Evolutionary conservation across 2,113 vertebrate genomes (phyloP), one percentile per base, ranked within the genome.

Genomic region (Illadopsis cleaveri): DNA sequence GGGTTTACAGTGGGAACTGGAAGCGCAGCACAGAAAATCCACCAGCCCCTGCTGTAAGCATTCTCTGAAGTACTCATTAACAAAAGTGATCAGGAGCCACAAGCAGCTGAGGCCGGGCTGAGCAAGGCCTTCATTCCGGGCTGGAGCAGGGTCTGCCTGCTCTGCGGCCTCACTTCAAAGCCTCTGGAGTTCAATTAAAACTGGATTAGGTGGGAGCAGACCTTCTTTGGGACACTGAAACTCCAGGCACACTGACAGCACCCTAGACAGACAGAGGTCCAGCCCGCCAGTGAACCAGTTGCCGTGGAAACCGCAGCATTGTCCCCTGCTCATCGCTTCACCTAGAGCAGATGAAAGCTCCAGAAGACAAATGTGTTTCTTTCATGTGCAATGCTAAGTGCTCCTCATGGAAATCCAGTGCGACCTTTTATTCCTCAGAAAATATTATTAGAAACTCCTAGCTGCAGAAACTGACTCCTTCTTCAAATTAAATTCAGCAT

Each of bases 161-260:
- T 98, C 98, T 78, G 92, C 97, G 96, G 98, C 97, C 97, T 98
- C 98, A 98, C 99, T 99, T 99, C 99, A 99, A 99, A 99, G 99
- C 99, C 99, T 99, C 99, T 98, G 97, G 99, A 99, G 99, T 99
- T 99, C 99, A 99, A 99, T 99, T 99, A 99, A 99, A 99, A 98
- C 98, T 98, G 99, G 99, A 99, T 99, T 99, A 99, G 98, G 98
- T 97, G 89, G 98, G 96, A 97, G 97, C 97, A 97, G 96, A 90
- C 93, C 97, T 97, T 98, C 96, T 95, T 94, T 94, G 98, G 93
- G 98, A 98, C 97, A 58, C 98, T 60, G 96, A 85, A 97, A 97
- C 97, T 98, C 97, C 96, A 90, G 97, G 94, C 90, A 53, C 96
- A 61, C 97, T 98, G 98, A 98, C 98, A 98, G 98, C 97, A 96